Base-by-base conservation (phyloP, 2,797 vertebrate genomes). In the Vespertilio murinus region DNA sequence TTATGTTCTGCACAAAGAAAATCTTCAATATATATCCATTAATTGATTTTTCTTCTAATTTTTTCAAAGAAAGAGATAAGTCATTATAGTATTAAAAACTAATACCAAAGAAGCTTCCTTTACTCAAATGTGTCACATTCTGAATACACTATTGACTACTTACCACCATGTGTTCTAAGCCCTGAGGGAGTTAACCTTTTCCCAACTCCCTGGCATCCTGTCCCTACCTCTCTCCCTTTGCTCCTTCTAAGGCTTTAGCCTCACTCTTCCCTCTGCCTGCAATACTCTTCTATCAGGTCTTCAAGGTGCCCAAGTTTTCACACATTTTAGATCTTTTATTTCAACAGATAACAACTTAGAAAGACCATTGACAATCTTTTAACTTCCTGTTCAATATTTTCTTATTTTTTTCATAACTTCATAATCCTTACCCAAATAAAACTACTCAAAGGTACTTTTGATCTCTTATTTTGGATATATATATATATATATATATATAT, bases 1-100 rank as follows among this genome's bases (percentile, higher is more conserved):
- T 69, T 61, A 22, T 49, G 4, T 33, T 8, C 11, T 42, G 2
- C 2, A 74, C 16, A 65, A 69, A 74, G n/a, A 79, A 86, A 65
- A 42, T 0, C 17, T 83, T 87, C 30, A 81, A 14, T 77, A 35
- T 88, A 33, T 52, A 56, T 14, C 38, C 54, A 65, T 20, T 59
- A 47, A 80, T 74, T 64, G 10, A 65, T 23, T 90, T 89, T 93
- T 84, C 28, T 93, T 84, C 28, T 80, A 40, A 85, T 73, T 91
- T 18, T 70, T 74, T 80, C 23, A 84, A 90, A 86, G 28, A 81
- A 73, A 73, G 7, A 56, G 35, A 18, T 54, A 54, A 13, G 17
- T 0, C 30, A 64, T 61, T 84, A 45, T 49, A 69, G 56, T 64
- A 38, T 22, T 74, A 42, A 33, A 85, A 88, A 82, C 40, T 49